Percentiles rank a stretch among this genome's conserved stretches.
Evolutionary conservation across 2,113 vertebrate species (phyloP).

Genomic region (Pituophis catenifer): DNA sequence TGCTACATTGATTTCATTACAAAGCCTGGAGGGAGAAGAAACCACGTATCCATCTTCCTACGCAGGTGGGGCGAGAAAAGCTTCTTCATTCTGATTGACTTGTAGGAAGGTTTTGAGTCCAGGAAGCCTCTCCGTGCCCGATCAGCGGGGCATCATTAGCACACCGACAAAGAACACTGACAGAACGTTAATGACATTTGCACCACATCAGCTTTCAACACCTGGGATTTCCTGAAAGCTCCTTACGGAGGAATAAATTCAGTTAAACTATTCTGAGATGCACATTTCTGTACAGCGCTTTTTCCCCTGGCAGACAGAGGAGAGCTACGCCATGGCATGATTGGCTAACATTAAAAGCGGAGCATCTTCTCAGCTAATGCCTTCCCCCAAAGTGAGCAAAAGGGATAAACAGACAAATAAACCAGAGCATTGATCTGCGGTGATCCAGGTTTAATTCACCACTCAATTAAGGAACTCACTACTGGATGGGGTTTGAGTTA

Average conservation of each 20-base stretch:
- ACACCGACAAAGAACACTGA: conserved; percentile 30
- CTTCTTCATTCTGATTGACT: not conserved
- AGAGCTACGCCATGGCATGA: not conserved
- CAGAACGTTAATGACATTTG: conserved; percentile 62
- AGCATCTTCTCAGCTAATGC: not conserved
- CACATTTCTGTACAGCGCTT: not conserved
- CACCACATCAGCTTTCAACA: conserved; percentile 48
- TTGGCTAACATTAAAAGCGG: not conserved
- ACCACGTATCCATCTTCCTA: not conserved
- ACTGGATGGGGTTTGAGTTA: not conserved
- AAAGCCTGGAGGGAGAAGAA: not conserved
- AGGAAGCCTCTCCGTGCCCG: not conserved
- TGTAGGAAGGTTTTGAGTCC: not conserved
- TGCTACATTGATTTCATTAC: not conserved
- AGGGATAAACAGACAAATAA: not conserved
- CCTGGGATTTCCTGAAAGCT: conserved; percentile 46
- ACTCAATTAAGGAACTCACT: not conserved
- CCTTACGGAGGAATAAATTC: conserved; percentile 13
- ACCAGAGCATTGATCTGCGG: not conserved
- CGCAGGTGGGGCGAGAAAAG: not conserved
- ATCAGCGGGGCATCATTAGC: conserved; percentile 9
- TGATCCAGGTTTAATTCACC: not conserved
- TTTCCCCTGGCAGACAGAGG: not conserved
- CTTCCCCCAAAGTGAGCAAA: not conserved
- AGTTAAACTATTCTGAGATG: not conserved